These are phyloP conservation scores for Chrysotoxum bicinctum DNA, from an alignment of 2,888 invertebrate genomes.

Conservation along the genomic window DNA sequence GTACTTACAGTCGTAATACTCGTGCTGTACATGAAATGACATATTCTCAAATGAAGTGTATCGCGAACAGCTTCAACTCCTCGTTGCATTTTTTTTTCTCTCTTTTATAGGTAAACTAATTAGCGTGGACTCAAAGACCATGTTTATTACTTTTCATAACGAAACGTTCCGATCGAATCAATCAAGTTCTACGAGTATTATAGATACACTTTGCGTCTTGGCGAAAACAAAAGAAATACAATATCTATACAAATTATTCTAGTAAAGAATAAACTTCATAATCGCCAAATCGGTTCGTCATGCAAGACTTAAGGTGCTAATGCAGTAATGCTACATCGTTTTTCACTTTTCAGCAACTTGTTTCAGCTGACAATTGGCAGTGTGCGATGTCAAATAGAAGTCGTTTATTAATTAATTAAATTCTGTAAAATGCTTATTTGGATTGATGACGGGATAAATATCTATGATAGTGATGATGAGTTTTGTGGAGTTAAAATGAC, in stretches of 20 bases:
- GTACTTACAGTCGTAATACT: neutral
- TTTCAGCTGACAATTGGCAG: slow-evolving; percentile 41
- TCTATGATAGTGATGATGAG: neutral
- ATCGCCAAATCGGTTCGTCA: slow-evolving; percentile 3
- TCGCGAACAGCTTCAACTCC: neutral
- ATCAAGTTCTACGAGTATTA: slow-evolving; percentile 1
- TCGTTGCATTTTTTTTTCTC: neutral
- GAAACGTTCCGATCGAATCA: slow-evolving; percentile 29
- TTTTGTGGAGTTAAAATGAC: neutral
- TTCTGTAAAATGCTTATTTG: slow-evolving; percentile 2
- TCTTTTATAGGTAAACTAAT: slow-evolving; percentile 20
- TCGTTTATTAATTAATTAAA: slow-evolving; percentile 29
- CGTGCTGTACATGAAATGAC: slow-evolving; percentile 20
- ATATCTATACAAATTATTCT: neutral
- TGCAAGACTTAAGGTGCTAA: slow-evolving; percentile 50
- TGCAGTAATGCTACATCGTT: slow-evolving; percentile 7
- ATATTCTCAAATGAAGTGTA: slow-evolving; percentile 41
- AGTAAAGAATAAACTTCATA: slow-evolving; percentile 17
- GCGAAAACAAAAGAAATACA: slow-evolving; percentile 21
- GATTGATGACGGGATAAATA: slow-evolving; percentile 26
- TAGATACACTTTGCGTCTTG: neutral
- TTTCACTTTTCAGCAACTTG: slow-evolving; percentile 21
- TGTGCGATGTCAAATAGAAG: slow-evolving; percentile 31
- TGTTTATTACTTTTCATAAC: slow-evolving; percentile 30
- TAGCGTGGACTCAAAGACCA: slow-evolving; percentile 22